Percentiles rank a stretch among this genome's conserved stretches.
Conservation (phyloP, 2,888 invertebrate species). For the Epinotia ramella region DNA sequence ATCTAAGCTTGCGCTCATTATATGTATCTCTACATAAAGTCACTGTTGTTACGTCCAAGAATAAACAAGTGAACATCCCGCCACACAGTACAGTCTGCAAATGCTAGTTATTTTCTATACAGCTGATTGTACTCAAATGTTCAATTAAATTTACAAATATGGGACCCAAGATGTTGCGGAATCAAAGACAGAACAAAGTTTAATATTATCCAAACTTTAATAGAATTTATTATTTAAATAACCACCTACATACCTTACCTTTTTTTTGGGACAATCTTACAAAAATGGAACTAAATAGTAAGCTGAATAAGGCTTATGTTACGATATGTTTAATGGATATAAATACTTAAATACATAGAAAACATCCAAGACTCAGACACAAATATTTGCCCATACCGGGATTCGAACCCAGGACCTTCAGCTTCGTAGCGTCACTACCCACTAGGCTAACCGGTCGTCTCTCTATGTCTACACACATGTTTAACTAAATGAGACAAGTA, state of each 20-base stretch:
- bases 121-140: neutral
- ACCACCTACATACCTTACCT: too few species aligned
- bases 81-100: neutral
- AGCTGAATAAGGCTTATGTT: too few species aligned
- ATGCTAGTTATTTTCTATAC: neutral
- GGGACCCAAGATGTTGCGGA: neutral
- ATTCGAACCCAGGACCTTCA: too few species aligned
- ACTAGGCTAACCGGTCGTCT: neutral
- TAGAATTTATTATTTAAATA: too few species aligned
- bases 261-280: too few species aligned
- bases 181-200: neutral
- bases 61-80: neutral
- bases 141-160: neutral
- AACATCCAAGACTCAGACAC: too few species aligned
- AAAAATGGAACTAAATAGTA: too few species aligned
- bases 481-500: slow-evolving; percentile 1
- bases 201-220: neutral
- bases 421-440: too few species aligned
- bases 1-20: neutral
- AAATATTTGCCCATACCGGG: too few species aligned
- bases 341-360: too few species aligned
- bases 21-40: neutral
- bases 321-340: too few species aligned
- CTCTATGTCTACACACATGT: neutral
- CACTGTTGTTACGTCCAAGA: neutral